Evolutionary conservation across 2,113 vertebrate genomes (phyloP), one percentile per base, ranked within the genome.

Genomic region (Engystomops pustulosus): DNA sequence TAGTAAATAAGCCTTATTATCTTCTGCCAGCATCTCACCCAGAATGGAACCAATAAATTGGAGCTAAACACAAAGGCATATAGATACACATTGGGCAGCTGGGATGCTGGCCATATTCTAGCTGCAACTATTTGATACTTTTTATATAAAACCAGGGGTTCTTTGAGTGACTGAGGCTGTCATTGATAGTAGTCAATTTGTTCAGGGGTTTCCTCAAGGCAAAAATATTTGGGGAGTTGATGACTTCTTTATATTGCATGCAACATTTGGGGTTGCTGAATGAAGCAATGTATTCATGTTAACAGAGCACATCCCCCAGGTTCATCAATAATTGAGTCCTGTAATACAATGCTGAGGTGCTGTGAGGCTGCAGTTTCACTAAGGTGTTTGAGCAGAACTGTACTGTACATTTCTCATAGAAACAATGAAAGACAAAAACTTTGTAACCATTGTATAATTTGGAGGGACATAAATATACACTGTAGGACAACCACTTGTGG

Each of bases 271-370:
- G 30, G 7, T 18, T 76, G 10, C 47, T 34, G 4, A 76, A 49
- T n/a, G 27, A 76, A 11, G 17, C 25, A 17, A 76, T 51, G 20
- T 51, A 75, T 49, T 75, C 27, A n/a, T 18, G 27, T 49, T 34
- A 53, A 53, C 30, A 49, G 72, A 76, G 27, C 45, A 20, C 7
- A 53, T 53, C n/a, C 15, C 18, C 51, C 2, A 76, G 18, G 72
- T 53, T 34, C n/a, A 53, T 76, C n/a, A 53, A 53, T 76, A 76
- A 74, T 53, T 34, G 8, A 76, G 47, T 34, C 32, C 70, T 30
- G 45, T 34, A 76, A 51, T 47, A 76, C 30, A 32, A 51, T 30
- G 18, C 71, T 75, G 14, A 75, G 23, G 25, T 10, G 15, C 41
- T 18, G 27, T 18, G 34, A 34, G 8, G 47, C 18, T n/a, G n/a